Base-by-base conservation (phyloP, 2,113 vertebrate species). In the Hydropotes inermis region DNA sequence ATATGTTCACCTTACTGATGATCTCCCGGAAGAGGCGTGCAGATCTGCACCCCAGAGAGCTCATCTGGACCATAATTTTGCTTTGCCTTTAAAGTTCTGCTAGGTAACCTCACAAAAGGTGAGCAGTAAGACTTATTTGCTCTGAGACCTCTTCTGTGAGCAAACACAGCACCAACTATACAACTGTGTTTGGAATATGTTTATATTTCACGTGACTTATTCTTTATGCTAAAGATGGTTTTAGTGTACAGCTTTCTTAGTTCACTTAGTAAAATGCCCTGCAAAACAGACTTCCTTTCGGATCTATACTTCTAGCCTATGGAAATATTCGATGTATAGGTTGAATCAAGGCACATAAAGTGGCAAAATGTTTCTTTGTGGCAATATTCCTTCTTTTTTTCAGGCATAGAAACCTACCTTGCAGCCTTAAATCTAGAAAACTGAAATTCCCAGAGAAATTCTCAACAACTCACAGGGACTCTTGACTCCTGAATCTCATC, bases 371-470 rank as follows among this genome's bases (percentile, higher is more conserved):
- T 94, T 97, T 90, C 76, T 74, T 83, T 70, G 3, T 81, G 87
- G 55, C 89, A 74, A 15, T 61, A 86, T 93, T 78, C 33, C 83
- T 86, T 86, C 81, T 89, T 91, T 96, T 70, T 79, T 95, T 94
- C 87, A 93, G 60, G 93, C 67, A n/a, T 16, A 67, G 79, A 87
- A 97, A 89, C 86, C 28, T 57, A 19, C 4, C 6, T 67, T 88
- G 92, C 67, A 93, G 82, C 61, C 60, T 21, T 8, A 95, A 92
- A 88, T 96, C 85, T 27, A 89, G 92, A 97, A 89, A 74, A 89
- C 76, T 79, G 67, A 91, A 86, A 94, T 97, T 95, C 74, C 91
- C 91, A 94, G 45, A 85, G 52, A 96, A 39, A 95, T 60, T 43
- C 57, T 92, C 94, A 87, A 86, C 96, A 94, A 83, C 50, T 97